Evolutionary conservation across 2,888 invertebrate species (phyloP), one percentile per base, ranked within the genome.

Genomic region (Nymphalis urticae): DNA sequence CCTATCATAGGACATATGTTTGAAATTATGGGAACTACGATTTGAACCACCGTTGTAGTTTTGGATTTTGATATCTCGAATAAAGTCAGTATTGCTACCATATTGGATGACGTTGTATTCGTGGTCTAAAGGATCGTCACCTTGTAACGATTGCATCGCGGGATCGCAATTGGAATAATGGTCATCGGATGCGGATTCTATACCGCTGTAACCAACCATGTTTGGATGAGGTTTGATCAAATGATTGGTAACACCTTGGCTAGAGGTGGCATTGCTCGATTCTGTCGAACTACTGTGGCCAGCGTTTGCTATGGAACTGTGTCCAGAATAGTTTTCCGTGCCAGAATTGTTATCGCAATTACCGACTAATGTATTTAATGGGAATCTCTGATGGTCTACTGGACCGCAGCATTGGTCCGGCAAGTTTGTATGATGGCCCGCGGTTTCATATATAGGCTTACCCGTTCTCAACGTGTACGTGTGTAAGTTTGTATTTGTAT

Each of bases 401-500:
- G 94, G 86, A 77, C 92, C 86, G 67, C 92, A 90, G 75, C 91
- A 93, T 62, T 87, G 89, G 0, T 93, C 84, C 74, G 90, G 87
- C 64, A 92, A 77, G 66, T 77, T 85, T 1, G 90, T 88, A 76
- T 90, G 92, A 65, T 89, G 91, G 1, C 89, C 88, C 16, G 89
- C 84, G 5, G 88, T 95, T 81, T 96, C 96, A 80, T 96, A 96
- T 59, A 96, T 95, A 48, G 96, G 95, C 81, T 96, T 96, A 0
- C 96, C 96, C 8, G 96, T 95, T 71, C 96, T 94, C 83, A 96
- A 90, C 0, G 97, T 96, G 82, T 97, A 97, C 60, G 97, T 97
- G 76, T 97, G 95, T 16, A 97, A 94, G 75, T 97, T 97, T 13
- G 97, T 96, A 79, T 97, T 97, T 5, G 97, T 96, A 80, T 96